Base-by-base conservation (phyloP, 2,113 vertebrate genomes). In the Salvelinus fontinalis region DNA sequence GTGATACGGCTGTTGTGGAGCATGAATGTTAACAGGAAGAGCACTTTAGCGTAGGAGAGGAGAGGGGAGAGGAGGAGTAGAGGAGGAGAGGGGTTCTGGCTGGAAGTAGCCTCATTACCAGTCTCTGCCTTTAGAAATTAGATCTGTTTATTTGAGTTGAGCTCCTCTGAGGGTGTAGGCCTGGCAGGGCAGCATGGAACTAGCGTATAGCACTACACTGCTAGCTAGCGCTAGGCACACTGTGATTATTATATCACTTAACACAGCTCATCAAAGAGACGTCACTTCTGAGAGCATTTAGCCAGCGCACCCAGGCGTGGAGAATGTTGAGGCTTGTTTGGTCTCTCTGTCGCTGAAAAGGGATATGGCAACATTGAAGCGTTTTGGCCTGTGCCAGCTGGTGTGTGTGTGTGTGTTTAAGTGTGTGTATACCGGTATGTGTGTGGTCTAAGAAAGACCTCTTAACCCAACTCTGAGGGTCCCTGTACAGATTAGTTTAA, bases 241-340 rank as follows among this genome's bases (percentile, higher is more conserved):
- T 78, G 83, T 89, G 85, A 90, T 92, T 90, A 90, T 89, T 89
- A 78, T 88, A 84, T 88, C 84, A 87, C 85, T 88, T 87, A 86
- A 87, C 79, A 73, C 77, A 78, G 80, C 80, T 90, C 88, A 89
- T 90, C 90, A 93, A 89, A 90, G 80, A 89, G 71, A 84, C 84
- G 83, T 89, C 67, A 80, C 83, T 89, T 89, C 75, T 88, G 80
- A 77, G 75, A 82, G 78, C 57, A 24, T 86, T 89, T 86, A 92
- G 75, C 82, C 77, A 70, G 76, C 5, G 66, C 84, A 81, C 67
- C 83, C 81, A 80, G 79, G 76, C 74, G 18, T 79, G 85, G 73
- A 89, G 91, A 90, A 87, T 65, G 67, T 73, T 75, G 66, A 81
- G 73, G 76, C 80, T 80, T 26, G 44, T 83, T 84, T 83, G 75